Evolutionary conservation across 2,888 invertebrate genomes (phyloP).

Genomic region (Drosophila nr. fundita): DNA sequence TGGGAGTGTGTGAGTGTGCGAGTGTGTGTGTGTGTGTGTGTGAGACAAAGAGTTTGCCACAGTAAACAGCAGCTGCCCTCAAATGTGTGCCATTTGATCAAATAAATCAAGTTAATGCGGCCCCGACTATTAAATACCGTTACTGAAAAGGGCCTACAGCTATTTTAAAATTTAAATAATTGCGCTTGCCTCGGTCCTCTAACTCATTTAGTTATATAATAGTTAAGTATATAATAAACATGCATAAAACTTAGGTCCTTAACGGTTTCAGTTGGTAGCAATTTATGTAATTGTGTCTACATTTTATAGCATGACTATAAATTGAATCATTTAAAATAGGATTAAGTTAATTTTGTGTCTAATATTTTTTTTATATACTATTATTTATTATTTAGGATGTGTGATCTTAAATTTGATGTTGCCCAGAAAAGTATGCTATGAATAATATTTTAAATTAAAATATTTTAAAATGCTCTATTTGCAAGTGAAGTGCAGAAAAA

Average conservation of each 20-base stretch:
- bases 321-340: background rate
- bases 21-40: background rate
- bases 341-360: background rate
- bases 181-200: background rate
- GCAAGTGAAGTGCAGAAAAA: background rate
- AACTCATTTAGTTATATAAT: background rate
- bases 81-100: constrained; percentile 23
- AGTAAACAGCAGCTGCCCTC: constrained; percentile 41
- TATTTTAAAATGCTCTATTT: background rate
- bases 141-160: background rate
- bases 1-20: constrained; percentile 10
- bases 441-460: background rate
- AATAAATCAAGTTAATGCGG: constrained; percentile 32
- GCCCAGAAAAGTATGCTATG: background rate
- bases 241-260: background rate
- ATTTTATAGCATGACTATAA: background rate
- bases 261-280: background rate
- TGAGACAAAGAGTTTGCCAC: constrained; percentile 43
- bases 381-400: too few species aligned
- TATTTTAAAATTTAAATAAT: constrained; percentile 3
- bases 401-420: background rate
- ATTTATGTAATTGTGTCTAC: background rate
- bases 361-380: too few species aligned
- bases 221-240: background rate
- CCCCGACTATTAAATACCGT: constrained; percentile 8